phyloP scores from a whole-genome alignment of 2,113 vertebrate genomes.

The Bos javanicus region DNA sequence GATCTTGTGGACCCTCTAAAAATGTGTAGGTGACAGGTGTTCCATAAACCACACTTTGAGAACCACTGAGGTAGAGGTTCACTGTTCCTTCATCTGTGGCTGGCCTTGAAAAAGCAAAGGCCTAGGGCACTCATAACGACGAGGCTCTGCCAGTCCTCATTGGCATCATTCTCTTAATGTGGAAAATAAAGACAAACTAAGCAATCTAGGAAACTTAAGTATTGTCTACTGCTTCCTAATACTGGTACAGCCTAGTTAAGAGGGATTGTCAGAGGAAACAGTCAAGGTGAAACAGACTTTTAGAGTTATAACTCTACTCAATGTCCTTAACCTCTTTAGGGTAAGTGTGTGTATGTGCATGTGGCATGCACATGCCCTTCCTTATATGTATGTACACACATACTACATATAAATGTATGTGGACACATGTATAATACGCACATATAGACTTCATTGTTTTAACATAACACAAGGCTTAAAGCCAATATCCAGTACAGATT shows the following conservation, averaged over 20 bases:
- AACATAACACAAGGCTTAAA: not conserved
- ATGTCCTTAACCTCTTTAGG: not conserved
- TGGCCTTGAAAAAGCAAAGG: not conserved
- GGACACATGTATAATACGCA: not conserved
- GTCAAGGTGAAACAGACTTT: not conserved
- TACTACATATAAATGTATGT: not conserved
- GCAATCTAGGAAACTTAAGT: not conserved
- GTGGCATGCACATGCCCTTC: not conserved
- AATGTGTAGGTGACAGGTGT: not conserved
- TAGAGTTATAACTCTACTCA: not conserved
- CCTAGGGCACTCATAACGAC: not conserved
- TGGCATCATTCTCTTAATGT: not conserved
- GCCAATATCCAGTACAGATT: not conserved
- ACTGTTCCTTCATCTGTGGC: not conserved
- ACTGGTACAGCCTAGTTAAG: not conserved
- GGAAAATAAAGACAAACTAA: not conserved
- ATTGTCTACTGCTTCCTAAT: not conserved
- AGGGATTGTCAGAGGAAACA: not conserved
- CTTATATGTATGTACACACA: not conserved
- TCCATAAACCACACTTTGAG: not conserved
- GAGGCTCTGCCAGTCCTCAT: not conserved
- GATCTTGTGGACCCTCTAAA: not conserved
- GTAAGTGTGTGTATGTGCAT: not conserved
- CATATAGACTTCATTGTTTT: not conserved
- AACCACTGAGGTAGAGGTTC: not conserved